These are phyloP conservation scores for Porites lobata DNA, from an alignment of 92 coral and sea anemone genomes.

Conservation along the genomic window DNA sequence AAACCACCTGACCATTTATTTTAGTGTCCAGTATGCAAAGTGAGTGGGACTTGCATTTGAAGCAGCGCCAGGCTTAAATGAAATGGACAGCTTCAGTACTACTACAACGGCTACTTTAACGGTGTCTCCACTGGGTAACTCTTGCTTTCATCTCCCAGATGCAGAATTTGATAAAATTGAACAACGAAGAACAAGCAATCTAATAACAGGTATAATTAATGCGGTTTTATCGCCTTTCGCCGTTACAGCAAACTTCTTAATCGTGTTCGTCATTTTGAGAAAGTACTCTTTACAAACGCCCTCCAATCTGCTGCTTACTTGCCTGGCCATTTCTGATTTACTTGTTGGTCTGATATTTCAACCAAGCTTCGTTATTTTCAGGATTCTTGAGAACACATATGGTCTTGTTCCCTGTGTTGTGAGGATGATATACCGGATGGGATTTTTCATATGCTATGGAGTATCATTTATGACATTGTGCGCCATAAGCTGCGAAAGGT, in stretches of 20 bases:
- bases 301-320: conserved; percentile 73
- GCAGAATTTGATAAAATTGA: conserved; percentile 65
- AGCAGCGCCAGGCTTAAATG: neutral
- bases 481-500: conserved; percentile 87
- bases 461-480: conserved; percentile 87
- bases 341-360: conserved; percentile 77
- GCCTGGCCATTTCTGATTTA: conserved; percentile 77
- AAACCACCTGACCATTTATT: neutral
- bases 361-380: conserved; percentile 73
- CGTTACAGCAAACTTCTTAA: conserved; percentile 62
- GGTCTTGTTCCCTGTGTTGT: conserved; percentile 74
- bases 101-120: neutral
- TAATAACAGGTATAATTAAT: conserved; percentile 71
- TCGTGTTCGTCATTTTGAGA: conserved; percentile 58
- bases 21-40: neutral
- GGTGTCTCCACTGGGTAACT: neutral
- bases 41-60: neutral
- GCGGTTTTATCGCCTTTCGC: conserved; percentile 78
- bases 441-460: conserved; percentile 81
- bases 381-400: conserved; percentile 68
- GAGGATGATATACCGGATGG: conserved; percentile 72
- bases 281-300: conserved; percentile 63
- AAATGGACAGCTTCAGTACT: conserved; percentile 2
- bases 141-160: conserved; percentile 74
- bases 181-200: conserved; percentile 61